Evolutionary conservation across 2,797 vertebrate genomes (phyloP).

Genomic region (Lycodopsis pacificus): DNA sequence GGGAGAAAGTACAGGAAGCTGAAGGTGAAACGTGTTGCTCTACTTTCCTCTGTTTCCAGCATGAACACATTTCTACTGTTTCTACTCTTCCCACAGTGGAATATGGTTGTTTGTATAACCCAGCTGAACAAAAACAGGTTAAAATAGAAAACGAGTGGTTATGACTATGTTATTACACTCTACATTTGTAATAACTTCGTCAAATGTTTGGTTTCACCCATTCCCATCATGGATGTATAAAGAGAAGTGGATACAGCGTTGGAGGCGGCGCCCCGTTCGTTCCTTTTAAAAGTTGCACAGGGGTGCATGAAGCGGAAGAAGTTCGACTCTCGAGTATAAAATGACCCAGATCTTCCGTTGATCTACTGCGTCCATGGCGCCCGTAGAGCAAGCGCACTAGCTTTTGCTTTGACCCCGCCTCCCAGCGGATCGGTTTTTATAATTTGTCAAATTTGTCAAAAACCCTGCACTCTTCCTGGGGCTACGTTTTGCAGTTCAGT

Average conservation of each 20-base stretch:
- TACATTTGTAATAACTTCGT: neutral
- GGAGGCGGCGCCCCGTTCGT: neutral
- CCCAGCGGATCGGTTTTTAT: neutral
- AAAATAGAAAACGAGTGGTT: neutral
- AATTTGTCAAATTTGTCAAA: neutral
- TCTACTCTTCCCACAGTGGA: slow-evolving; percentile 14
- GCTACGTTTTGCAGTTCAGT: neutral
- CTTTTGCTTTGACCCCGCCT: neutral
- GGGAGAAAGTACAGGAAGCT: slow-evolving; percentile 80
- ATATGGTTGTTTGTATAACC: neutral
- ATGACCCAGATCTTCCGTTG: neutral
- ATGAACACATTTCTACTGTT: slow-evolving; percentile 49
- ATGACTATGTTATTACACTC: neutral
- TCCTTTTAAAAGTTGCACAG: neutral
- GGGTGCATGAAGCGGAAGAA: neutral
- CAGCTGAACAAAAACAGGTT: neutral
- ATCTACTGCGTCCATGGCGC: neutral
- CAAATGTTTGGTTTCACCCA: neutral
- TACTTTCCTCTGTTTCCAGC: slow-evolving; percentile 75
- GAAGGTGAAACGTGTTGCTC: slow-evolving; percentile 73
- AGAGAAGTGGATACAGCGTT: neutral
- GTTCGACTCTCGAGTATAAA: neutral
- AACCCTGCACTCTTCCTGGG: no score
- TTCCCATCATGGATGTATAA: neutral
- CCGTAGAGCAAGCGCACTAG: neutral